Base-by-base conservation (phyloP, 2,888 invertebrate genomes). In the Idaea aversata region DNA sequence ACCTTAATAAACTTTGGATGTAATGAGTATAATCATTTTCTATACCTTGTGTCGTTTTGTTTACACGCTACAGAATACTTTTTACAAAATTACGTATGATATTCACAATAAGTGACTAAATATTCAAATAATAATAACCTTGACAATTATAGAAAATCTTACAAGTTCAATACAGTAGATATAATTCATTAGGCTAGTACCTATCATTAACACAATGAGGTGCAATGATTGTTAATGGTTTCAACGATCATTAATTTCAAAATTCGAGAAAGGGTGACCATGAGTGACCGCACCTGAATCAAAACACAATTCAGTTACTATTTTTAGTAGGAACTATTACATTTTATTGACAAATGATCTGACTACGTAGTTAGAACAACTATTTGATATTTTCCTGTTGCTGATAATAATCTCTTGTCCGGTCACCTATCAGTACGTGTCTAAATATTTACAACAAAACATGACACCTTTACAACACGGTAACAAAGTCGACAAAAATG, bases 361-460 rank as follows among this genome's bases (percentile, higher is more conserved):
- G 67, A 74, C 70, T 72, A 75, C 74, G 72, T 66, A 72, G 69
- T 65, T 15, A 63, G 67, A 69, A 68, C 65, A 63, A 67, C 68
- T 69, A 70, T 73, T 77, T 81, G 81, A 70, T 69, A 70, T 74
- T 77, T 82, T 81, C 80, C 81, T 77, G 79, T 71, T 77, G 62
- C 58, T 74, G 81, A 83, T 83, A 79, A 78, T 71, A 70, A 82
- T 82, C 79, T 73, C 65, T 66, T 71, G 72, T 75, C 75, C 73
- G 73, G 71, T 70, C 70, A 67, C 68, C 66, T 47, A 61, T 47
- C 25, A 36, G 61, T 61, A 61, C 61, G 16, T 61, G 38, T 6
- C 47, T 61, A 47, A n/a, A 36, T 35, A 61, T 15, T 61, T 5
- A 61, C 35, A 13, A 35, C 15, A 61, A 15, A 35, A 15, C 16